Base-by-base conservation (phyloP, 2,113 vertebrate species). In the Uria aalge region DNA sequence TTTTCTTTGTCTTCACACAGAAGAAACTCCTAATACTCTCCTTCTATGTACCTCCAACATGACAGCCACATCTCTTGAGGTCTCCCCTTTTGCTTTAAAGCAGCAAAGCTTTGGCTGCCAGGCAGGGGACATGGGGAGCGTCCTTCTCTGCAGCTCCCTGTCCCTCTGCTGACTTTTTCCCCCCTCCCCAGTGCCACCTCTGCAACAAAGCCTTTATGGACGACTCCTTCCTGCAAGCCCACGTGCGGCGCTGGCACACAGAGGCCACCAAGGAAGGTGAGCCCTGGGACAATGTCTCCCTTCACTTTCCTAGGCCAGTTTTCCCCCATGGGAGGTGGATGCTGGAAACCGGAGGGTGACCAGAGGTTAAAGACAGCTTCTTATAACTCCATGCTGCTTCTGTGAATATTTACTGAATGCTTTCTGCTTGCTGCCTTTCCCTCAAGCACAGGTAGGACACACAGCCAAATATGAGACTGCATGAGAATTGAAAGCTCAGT, bases 131-230 rank as follows among this genome's bases (percentile, higher is more conserved):
- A 1, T 1, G 23, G 38, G 20, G 15, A 67, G 8, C 15, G 14
- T 30, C 22, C 30, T 17, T 75, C 29, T 34, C 60, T 64, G 38
- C 41, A 40, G 32, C 27, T 12, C 23, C 18, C 29, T n/a, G 15
- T 8, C 22, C 6, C 21, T 83, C 52, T 6, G 3, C 24, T 68
- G 73, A 56, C 15, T 36, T 21, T 66, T 24, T 18, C 9, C 59
- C 38, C 12, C 15, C 47, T 6, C 14, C 80, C 34, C 83, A 99
- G 98, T 98, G 98, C 91, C 98, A 98, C 50, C 83, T 98, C 71
- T 99, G 98, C 85, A 97, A 98, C 62, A 99, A 98, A 96, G 95
- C 96, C 21, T 99, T 98, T 80, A 67, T 98, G 96, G 98, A 97
- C 15, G 91, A 96, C 75, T 97, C 97, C 83, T 98, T 97, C 69